Percentiles rank a stretch among this genome's conserved stretches.
These are phyloP conservation scores for Habropoda laboriosa DNA, from an alignment of 1,140 invertebrate genomes.

Conservation along the genomic window DNA sequence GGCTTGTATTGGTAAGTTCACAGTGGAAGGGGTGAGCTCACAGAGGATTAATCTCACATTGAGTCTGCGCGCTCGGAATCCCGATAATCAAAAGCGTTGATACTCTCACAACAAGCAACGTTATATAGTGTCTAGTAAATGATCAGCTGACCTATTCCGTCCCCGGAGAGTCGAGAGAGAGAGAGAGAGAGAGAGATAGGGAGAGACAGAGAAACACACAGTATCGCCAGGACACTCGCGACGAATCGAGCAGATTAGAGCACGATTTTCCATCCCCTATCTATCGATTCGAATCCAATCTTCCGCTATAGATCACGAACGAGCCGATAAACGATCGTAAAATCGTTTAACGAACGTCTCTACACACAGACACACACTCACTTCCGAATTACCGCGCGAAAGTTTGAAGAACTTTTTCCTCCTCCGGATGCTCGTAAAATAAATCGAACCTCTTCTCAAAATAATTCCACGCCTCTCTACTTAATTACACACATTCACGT, in stretches of 20 bases:
- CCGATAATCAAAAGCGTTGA: slow-evolving; percentile 71
- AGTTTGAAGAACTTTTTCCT: background rate
- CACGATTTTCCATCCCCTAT: background rate
- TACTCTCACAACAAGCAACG: slow-evolving; percentile 66
- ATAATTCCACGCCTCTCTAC: no score
- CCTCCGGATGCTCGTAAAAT: no score
- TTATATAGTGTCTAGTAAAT: slow-evolving; percentile 56
- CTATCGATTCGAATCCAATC: background rate
- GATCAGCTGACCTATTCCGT: slow-evolving; percentile 64
- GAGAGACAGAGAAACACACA: background rate
- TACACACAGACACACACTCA: no score
- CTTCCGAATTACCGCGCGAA: slow-evolving; percentile 5
- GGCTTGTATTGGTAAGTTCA: slow-evolving; percentile 63
- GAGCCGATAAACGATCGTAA: slow-evolving; percentile 6
- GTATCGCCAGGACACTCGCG: background rate
- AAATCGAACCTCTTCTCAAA: background rate
- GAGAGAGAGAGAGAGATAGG: no score
- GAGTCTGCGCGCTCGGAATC: slow-evolving; percentile 68
- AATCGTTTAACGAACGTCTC: slow-evolving; percentile 1
- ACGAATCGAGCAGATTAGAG: slow-evolving; percentile 11
- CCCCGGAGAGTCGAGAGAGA: slow-evolving; percentile 1
- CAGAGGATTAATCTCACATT: slow-evolving; percentile 69
- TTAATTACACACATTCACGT: background rate
- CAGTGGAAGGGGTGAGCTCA: slow-evolving; percentile 61
- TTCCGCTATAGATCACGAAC: slow-evolving; percentile 1